Conservation (phyloP, 1,140 invertebrate species). For the Choristoneura fumiferana region DNA sequence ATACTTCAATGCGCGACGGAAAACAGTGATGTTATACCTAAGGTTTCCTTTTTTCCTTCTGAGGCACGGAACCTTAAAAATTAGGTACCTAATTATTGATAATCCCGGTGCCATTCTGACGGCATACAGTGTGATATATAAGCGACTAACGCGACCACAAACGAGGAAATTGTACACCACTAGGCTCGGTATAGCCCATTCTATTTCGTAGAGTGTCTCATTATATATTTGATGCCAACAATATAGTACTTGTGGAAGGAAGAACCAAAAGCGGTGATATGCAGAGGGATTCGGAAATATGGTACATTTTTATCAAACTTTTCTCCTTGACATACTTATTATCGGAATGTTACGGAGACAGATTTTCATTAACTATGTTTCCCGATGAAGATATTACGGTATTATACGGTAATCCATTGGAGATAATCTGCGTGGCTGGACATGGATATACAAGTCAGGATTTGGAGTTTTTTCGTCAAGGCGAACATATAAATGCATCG, state of each 20-base stretch:
- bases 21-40: too few species aligned
- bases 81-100: too few species aligned
- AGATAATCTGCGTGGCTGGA: conserved; percentile 59
- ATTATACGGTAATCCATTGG: conserved; percentile 53
- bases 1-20: too few species aligned
- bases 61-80: too few species aligned
- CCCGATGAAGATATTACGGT: conserved; percentile 45
- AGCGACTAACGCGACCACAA: conserved; percentile 52
- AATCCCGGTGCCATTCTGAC: conserved; percentile 56
- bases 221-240: conserved; percentile 51
- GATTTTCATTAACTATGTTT: conserved; percentile 48
- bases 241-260: conserved; percentile 52
- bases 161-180: conserved; percentile 55
- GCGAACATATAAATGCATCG: conserved; percentile 34
- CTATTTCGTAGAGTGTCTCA: conserved; percentile 42
- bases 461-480: conserved; percentile 44
- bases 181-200: conserved; percentile 41
- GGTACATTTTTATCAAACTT: conserved; percentile 55
- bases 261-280: conserved; percentile 52
- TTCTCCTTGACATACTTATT: conserved; percentile 59
- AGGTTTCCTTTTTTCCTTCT: too few species aligned
- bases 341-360: conserved; percentile 47
- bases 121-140: conserved; percentile 66
- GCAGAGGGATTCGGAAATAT: conserved; percentile 52
- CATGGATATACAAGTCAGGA: conserved; percentile 42